Conservation (phyloP, 1,140 invertebrate species). For the Rhyzopertha dominica region DNA sequence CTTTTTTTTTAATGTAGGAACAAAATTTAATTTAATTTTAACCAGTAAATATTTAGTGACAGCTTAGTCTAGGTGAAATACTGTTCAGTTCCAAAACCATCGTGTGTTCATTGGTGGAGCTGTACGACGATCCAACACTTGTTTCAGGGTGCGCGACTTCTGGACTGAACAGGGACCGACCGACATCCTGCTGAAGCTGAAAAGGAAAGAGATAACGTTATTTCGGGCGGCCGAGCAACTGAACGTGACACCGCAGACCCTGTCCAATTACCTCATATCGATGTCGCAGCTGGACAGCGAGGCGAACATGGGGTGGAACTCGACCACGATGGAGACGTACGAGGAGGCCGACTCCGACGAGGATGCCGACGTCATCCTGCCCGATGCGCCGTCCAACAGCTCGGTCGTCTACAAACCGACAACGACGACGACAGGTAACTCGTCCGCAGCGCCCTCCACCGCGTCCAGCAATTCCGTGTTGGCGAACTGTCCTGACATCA, state of each 20-base stretch:
- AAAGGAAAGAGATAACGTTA: slow-evolving; percentile 64
- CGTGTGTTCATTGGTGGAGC: no score
- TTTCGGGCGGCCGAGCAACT: slow-evolving; percentile 66
- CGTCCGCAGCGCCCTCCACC: slow-evolving; percentile 42
- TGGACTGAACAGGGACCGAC: slow-evolving; percentile 70
- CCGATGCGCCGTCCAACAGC: slow-evolving; percentile 32
- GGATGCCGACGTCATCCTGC: slow-evolving; percentile 34
- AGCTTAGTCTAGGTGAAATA: no score
- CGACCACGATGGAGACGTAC: slow-evolving; percentile 14
- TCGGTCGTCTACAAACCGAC: slow-evolving; percentile 6
- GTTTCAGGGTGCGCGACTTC: slow-evolving; percentile 64
- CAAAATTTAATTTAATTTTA: no score
- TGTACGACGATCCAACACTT: no score
- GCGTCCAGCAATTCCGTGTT: slow-evolving; percentile 49
- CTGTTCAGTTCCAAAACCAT: no score
- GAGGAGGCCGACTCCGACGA: slow-evolving; percentile 44
- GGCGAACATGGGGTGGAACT: slow-evolving; percentile 43
- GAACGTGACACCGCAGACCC: slow-evolving; percentile 65
- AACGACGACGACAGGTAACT: slow-evolving; percentile 33
- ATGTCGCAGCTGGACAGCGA: slow-evolving; percentile 51
- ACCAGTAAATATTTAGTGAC: no score
- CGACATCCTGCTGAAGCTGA: slow-evolving; percentile 63
- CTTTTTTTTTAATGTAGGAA: no score
- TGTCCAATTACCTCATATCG: slow-evolving; percentile 64
- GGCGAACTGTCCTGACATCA: slow-evolving; percentile 58